phyloP scores from a whole-genome alignment of 2,888 invertebrate species.

The Tuta absoluta region DNA sequence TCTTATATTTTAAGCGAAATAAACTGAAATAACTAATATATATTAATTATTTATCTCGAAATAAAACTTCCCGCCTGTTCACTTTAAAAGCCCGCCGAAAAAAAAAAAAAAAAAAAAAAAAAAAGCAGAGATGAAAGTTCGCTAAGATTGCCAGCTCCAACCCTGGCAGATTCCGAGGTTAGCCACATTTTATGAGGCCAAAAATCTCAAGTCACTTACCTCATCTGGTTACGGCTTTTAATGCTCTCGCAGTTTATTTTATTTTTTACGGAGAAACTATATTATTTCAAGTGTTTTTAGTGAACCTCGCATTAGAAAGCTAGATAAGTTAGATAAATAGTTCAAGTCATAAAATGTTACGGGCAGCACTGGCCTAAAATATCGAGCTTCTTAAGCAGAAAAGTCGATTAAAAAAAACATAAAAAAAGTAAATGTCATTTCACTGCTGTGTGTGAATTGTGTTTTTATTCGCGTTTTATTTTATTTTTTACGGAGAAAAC shows the following conservation, averaged over 20 bases:
- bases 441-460: slow-evolving; percentile 24
- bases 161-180: too few species aligned
- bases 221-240: too few species aligned
- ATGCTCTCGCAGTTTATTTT: slow-evolving; percentile 30
- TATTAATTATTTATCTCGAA: too few species aligned
- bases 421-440: slow-evolving; percentile 21
- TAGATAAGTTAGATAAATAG: slow-evolving; percentile 12
- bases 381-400: background rate
- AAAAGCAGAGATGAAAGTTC: too few species aligned
- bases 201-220: too few species aligned
- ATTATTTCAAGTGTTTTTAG: slow-evolving; percentile 27
- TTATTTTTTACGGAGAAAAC: slow-evolving; percentile 24
- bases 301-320: slow-evolving; percentile 8
- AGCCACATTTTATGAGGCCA: too few species aligned
- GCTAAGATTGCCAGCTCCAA: too few species aligned
- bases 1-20: too few species aligned
- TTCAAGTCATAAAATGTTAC: background rate
- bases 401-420: background rate
- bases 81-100: too few species aligned
- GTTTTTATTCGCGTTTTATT: slow-evolving; percentile 32
- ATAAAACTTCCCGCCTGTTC: too few species aligned
- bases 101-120: too few species aligned
- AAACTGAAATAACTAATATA: too few species aligned
- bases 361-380: slow-evolving; percentile 4
- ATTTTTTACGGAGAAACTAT: slow-evolving; percentile 23